Percentiles rank a stretch among this genome's conserved stretches.
Conservation (phyloP, 2,797 vertebrate genomes). For the Poliocrania exsul region DNA sequence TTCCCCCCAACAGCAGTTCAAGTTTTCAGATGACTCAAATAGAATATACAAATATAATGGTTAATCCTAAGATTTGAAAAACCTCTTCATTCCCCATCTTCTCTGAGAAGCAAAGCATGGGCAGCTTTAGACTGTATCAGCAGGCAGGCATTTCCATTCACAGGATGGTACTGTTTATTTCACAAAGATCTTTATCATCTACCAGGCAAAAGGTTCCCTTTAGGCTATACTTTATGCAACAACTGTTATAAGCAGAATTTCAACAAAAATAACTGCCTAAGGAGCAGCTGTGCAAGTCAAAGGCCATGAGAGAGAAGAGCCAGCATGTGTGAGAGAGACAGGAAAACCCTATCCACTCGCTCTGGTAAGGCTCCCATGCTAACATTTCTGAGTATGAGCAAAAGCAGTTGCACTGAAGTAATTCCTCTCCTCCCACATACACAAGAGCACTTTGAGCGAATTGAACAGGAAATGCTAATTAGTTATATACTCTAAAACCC, state of each 20-base stretch:
- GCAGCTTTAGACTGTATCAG: neutral
- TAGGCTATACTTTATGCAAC: neutral
- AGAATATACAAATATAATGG: neutral
- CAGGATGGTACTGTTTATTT: neutral
- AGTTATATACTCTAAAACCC: neutral
- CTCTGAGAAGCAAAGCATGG: neutral
- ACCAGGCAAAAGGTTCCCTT: neutral
- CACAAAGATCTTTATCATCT: neutral
- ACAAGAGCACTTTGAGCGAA: fast-evolving
- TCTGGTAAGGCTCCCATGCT: neutral
- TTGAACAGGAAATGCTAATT: neutral
- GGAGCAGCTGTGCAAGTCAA: neutral
- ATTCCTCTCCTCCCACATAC: neutral
- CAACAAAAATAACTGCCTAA: neutral
- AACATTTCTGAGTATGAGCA: neutral
- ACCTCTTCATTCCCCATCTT: neutral
- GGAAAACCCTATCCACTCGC: neutral
- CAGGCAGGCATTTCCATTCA: neutral
- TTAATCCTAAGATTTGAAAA: neutral
- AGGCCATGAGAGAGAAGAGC: neutral
- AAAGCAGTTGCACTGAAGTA: neutral
- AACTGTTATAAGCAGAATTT: neutral
- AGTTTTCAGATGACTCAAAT: neutral
- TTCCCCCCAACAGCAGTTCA: fast-evolving
- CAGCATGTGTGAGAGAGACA: neutral